Percentiles rank a stretch among this genome's conserved stretches.
phyloP scores from a whole-genome alignment of 2,113 vertebrate genomes.

The Camelus dromedarius region DNA sequence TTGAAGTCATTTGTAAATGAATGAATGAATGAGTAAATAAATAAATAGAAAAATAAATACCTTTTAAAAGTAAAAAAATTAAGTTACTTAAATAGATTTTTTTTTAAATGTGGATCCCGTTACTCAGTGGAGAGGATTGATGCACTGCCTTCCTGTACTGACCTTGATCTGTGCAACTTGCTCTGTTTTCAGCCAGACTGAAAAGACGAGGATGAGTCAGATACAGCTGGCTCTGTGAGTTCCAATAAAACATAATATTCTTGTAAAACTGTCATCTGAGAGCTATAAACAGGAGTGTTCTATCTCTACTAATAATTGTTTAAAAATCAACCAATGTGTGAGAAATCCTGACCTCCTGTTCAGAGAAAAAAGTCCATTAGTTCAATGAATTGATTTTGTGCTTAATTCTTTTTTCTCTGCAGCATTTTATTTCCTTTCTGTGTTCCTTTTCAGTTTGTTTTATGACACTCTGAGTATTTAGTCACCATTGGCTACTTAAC shows the following conservation, averaged over 20 bases:
- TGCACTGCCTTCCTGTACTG: conserved; percentile 75
- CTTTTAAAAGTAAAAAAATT: conserved; percentile 60
- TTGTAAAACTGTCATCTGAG: conserved; percentile 70
- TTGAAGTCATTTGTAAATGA: neutral
- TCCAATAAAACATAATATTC: conserved; percentile 72
- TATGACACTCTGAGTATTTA: conserved; percentile 65
- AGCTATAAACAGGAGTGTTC: conserved; percentile 46
- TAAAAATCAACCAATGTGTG: conserved; percentile 46
- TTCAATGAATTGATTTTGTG: conserved; percentile 77
- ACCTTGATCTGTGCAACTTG: conserved; percentile 73
- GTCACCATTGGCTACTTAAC: conserved; percentile 47
- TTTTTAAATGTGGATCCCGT: conserved; percentile 28
- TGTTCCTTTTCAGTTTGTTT: conserved; percentile 54
- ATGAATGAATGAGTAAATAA: neutral
- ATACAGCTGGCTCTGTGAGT: conserved; percentile 74
- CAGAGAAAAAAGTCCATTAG: conserved; percentile 72
- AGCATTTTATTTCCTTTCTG: conserved; percentile 27
- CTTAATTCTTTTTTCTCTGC: conserved; percentile 43
- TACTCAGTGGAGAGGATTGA: conserved; percentile 62
- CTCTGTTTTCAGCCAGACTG: conserved; percentile 76
- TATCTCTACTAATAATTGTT: conserved; percentile 70
- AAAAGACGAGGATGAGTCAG: conserved; percentile 75
- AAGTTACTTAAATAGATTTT: neutral
- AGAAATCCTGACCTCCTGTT: conserved; percentile 70
- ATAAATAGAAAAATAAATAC: neutral